These are phyloP conservation scores for Drosophila lacteicornis DNA, from an alignment of 1,140 invertebrate species.

Conservation along the genomic window DNA sequence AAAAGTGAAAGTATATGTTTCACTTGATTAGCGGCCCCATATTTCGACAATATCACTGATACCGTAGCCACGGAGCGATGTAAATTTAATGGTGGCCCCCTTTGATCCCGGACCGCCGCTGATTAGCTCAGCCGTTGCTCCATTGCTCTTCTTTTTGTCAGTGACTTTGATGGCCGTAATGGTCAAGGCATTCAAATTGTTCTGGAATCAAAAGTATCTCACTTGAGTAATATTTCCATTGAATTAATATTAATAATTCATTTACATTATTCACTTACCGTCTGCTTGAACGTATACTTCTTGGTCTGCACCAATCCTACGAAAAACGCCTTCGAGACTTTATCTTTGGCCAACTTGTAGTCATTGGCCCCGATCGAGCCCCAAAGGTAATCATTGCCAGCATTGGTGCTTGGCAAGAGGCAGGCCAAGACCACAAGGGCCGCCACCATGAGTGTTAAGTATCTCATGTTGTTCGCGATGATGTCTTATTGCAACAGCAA, in stretches of 20 bases:
- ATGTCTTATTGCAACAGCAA: slow-evolving; percentile 16
- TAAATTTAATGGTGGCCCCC: slow-evolving; percentile 68
- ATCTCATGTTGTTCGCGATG: slow-evolving; percentile 7
- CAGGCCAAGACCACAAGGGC: slow-evolving; percentile 24
- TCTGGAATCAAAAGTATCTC: slow-evolving; percentile 11
- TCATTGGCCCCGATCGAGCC: slow-evolving; percentile 60
- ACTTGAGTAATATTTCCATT: background rate
- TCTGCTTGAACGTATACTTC: slow-evolving; percentile 71
- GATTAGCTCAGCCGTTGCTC: slow-evolving; percentile 56
- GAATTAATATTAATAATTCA: background rate
- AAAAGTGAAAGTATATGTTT: slow-evolving; percentile 1
- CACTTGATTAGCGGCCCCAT: slow-evolving; percentile 57
- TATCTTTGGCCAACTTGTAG: slow-evolving; percentile 69
- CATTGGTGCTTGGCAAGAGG: slow-evolving; percentile 11
- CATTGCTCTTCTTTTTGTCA: slow-evolving; percentile 62
- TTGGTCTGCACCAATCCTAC: slow-evolving; percentile 61
- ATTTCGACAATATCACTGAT: slow-evolving; percentile 74
- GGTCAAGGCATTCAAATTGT: slow-evolving; percentile 65
- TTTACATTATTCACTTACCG: slow-evolving; percentile 28
- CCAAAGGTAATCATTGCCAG: slow-evolving; percentile 66
- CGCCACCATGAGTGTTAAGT: slow-evolving; percentile 7
- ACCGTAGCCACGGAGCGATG: slow-evolving; percentile 54
- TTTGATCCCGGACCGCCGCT: slow-evolving; percentile 74
- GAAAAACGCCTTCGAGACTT: slow-evolving; percentile 65
- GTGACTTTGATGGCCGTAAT: slow-evolving; percentile 71